Evolutionary conservation across 2,797 vertebrate species (phyloP).

Genomic region (Propithecus deckenii): DNA sequence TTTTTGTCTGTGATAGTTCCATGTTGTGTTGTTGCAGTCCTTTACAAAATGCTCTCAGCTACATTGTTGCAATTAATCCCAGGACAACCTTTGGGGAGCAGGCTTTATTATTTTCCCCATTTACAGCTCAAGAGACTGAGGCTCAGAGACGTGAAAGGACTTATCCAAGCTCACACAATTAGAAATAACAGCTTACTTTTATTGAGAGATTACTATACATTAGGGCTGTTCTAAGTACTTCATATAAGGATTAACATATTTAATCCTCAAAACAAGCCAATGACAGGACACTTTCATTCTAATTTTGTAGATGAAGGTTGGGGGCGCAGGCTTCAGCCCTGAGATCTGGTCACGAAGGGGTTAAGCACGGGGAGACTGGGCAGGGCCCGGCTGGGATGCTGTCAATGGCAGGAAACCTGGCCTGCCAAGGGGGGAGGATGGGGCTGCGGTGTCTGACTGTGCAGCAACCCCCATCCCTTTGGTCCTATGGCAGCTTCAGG

Average conservation of each 20-base stretch:
- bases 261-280: neutral
- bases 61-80: neutral
- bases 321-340: neutral
- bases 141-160: neutral
- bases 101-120: neutral
- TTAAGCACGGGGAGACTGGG: slow-evolving; percentile 59
- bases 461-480: slow-evolving; percentile 65
- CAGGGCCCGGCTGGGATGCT: slow-evolving; percentile 66
- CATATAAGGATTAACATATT: neutral
- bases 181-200: neutral
- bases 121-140: neutral
- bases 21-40: neutral
- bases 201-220: neutral
- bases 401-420: slow-evolving; percentile 80
- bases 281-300: neutral
- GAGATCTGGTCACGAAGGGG: slow-evolving; percentile 45
- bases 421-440: slow-evolving; percentile 59
- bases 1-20: neutral
- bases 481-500: slow-evolving; percentile 63
- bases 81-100: neutral
- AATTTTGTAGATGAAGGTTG: neutral
- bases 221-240: neutral
- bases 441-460: slow-evolving; percentile 62
- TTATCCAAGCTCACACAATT: neutral
- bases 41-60: neutral